These are phyloP conservation scores for Heliconius sara DNA, from an alignment of 2,888 invertebrate genomes.

Conservation along the genomic window DNA sequence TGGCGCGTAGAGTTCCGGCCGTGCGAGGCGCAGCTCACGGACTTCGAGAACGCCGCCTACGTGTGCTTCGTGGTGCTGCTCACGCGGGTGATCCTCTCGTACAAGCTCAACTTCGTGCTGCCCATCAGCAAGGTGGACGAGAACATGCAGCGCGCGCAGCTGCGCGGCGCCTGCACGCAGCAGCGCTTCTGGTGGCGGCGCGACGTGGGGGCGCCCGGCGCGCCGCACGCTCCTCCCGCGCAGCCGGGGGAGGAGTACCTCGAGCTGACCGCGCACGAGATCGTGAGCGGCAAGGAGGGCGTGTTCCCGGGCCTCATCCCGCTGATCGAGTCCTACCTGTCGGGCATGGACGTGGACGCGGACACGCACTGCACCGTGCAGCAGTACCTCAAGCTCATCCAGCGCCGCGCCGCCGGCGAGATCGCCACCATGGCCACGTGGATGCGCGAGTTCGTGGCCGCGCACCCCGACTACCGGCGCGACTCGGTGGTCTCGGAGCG, in stretches of 20 bases:
- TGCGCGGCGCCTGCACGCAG: constrained; percentile 92
- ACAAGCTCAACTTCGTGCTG: constrained; percentile 97
- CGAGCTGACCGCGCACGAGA: constrained; percentile 96
- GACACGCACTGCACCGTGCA: constrained; percentile 99
- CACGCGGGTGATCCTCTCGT: constrained; percentile 98
- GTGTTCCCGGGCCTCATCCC: constrained; percentile 97
- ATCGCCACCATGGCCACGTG: constrained; percentile 96
- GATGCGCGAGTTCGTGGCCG: constrained; percentile 94
- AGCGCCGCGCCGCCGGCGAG: constrained; percentile 93
- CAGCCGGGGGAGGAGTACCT: constrained; percentile 77
- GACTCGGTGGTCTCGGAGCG: constrained; percentile 95
- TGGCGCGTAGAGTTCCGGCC: constrained; percentile 99
- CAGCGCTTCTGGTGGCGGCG: constrained; percentile 97
- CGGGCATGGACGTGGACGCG: constrained; percentile 98
- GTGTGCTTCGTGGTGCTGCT: constrained; percentile 98
- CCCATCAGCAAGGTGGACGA: constrained; percentile 99
- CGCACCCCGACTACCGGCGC: constrained; percentile 94
- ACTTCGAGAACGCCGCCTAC: constrained; percentile 99
- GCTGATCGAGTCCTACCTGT: constrained; percentile 96
- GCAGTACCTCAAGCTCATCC: constrained; percentile 97
- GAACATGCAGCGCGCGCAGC: constrained; percentile 97
- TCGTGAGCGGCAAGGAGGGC: constrained; percentile 97
- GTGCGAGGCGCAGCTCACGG: constrained; percentile 98
- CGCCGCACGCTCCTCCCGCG: constrained; percentile 41
- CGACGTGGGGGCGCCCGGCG: constrained; percentile 85